Conservation (phyloP, 2,888 invertebrate genomes). For the Oithona nana region DNA sequence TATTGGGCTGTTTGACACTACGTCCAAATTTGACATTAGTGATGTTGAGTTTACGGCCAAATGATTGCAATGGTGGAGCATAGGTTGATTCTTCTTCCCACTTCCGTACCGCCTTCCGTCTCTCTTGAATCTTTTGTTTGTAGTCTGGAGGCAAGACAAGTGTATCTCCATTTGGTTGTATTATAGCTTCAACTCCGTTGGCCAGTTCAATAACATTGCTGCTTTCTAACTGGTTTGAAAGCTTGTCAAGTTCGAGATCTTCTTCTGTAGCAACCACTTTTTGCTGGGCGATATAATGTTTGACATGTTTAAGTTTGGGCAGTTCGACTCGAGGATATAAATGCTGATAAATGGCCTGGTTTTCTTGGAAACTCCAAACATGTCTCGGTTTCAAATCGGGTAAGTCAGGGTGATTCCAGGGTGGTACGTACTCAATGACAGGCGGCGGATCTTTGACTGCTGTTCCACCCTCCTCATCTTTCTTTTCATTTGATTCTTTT, state of each 20-base stretch:
- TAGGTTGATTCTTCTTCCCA: background rate
- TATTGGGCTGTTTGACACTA: background rate
- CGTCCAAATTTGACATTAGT: background rate
- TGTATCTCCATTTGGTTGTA: background rate
- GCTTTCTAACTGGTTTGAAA: background rate
- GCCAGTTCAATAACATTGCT: background rate
- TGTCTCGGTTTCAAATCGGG: no score
- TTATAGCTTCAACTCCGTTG: background rate
- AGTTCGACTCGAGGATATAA: background rate
- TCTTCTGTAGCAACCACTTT: background rate
- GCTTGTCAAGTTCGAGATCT: background rate
- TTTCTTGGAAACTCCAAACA: background rate
- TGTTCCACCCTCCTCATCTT: no score
- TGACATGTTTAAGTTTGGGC: background rate
- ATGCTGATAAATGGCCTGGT: background rate
- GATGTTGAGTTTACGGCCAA: background rate
- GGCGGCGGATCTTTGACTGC: no score
- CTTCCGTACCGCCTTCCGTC: background rate
- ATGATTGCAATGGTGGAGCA: background rate
- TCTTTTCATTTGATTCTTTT: no score
- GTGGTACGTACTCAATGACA: no score
- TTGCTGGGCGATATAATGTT: no score
- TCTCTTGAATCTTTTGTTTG: background rate
- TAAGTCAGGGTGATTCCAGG: no score
- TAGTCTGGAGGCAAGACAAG: background rate